Conservation (phyloP, 1,140 invertebrate genomes). For the Hetaerina americana region DNA sequence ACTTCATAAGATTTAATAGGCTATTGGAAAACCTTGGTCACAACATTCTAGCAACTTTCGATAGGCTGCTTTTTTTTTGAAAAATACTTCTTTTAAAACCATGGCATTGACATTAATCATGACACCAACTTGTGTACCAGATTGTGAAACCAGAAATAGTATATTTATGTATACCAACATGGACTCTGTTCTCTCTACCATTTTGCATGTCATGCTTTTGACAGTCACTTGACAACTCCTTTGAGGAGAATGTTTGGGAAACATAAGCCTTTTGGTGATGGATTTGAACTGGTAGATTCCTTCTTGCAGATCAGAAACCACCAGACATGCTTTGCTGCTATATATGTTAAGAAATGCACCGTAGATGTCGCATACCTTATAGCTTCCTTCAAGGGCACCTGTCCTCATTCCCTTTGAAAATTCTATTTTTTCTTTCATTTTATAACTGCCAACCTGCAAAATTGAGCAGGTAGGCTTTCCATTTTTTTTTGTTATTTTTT, state of each 20-base stretch:
- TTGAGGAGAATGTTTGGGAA: constrained; percentile 11
- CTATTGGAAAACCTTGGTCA: constrained; percentile 14
- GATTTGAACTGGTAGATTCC: constrained; percentile 17
- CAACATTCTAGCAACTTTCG: constrained; percentile 22
- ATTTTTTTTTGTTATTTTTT: background rate
- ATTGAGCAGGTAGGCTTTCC: background rate
- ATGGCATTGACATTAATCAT: background rate
- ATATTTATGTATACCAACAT: constrained; percentile 6
- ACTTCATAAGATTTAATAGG: background rate
- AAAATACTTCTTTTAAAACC: background rate
- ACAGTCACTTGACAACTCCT: constrained; percentile 19
- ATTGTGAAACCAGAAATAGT: background rate
- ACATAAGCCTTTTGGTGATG: constrained; percentile 14
- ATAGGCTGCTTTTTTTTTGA: background rate
- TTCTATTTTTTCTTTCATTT: constrained; percentile 1
- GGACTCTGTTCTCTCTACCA: background rate
- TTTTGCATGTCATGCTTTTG: constrained; percentile 21
- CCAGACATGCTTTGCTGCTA: constrained; percentile 12
- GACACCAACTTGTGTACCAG: background rate
- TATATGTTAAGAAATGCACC: constrained; percentile 6
- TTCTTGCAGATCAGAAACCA: constrained; percentile 12
- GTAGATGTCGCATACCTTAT: constrained; percentile 8
- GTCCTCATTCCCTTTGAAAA: background rate
- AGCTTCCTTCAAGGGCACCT: background rate
- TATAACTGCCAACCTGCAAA: background rate